Conservation (phyloP, 2,113 vertebrate genomes). For the Perca fluviatilis region DNA sequence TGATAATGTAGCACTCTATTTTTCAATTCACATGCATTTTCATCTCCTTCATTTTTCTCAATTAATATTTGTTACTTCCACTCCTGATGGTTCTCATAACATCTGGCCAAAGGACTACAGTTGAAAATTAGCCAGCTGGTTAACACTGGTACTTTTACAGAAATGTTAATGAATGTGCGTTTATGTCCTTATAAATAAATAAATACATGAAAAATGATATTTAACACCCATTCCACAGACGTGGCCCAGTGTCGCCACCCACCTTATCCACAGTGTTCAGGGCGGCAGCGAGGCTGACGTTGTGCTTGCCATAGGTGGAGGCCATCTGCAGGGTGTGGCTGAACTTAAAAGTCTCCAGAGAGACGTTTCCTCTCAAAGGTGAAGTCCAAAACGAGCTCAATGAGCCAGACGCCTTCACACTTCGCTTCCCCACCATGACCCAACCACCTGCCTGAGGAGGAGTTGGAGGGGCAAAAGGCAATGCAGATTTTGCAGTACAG, state of each 20-base stretch:
- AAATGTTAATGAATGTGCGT: too few species aligned
- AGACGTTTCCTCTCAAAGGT: constrained; percentile 82
- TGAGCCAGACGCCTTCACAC: constrained; percentile 84
- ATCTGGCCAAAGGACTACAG: too few species aligned
- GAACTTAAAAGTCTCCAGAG: constrained; percentile 78
- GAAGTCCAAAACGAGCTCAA: constrained; percentile 86
- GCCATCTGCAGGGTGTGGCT: constrained; percentile 83
- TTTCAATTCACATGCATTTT: too few species aligned
- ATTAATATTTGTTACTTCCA: too few species aligned
- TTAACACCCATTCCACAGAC: not conserved
- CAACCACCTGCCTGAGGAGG: constrained; percentile 81
- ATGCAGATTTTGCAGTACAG: not conserved
- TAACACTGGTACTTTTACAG: too few species aligned
- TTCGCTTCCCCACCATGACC: constrained; percentile 75
- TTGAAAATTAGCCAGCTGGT: too few species aligned
- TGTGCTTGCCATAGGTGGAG: constrained; percentile 79
- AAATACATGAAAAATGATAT: too few species aligned
- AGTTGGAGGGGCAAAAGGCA: not conserved
- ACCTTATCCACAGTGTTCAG: constrained; percentile 82
- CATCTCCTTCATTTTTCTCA: too few species aligned
- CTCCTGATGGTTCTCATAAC: too few species aligned
- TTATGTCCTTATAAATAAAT: too few species aligned
- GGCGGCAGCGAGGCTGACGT: constrained; percentile 84
- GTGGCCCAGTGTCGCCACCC: constrained; percentile 20
- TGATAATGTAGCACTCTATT: too few species aligned